Evolutionary conservation across 2,113 vertebrate species (phyloP), one percentile per base, ranked within the genome.

Genomic region (Lipotes vexillifer): DNA sequence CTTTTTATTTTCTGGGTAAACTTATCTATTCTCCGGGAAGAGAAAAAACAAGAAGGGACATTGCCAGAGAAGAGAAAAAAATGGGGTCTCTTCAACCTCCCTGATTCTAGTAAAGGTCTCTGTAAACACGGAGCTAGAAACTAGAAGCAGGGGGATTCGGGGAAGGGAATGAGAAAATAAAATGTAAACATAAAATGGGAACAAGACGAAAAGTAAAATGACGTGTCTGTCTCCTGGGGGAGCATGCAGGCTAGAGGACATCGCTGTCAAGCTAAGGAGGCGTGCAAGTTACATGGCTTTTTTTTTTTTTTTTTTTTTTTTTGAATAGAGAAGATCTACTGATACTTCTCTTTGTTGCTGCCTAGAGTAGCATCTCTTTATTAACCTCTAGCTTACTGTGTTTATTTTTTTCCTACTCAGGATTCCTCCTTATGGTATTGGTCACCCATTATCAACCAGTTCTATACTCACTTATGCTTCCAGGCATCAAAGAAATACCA

Each of bases 1-100:
- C 98, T 99, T 99, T 99, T 99, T 98, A 99, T 99, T 99, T 99
- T 98, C 98, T 98, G 94, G 98, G 98, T 98, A 99, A 99, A 99
- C 98, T 99, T 99, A 98, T 98, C 98, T 99, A 97, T 98, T 99
- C 97, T 98, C 98, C 98, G 96, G 89, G 94, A 97, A 96, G 52
- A 82, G 95, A 2, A 1, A 3, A 95, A 95, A 93, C 97, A 98
- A 97, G 97, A 97, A 97, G 81, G 97, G 97, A 89, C 98, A 97
- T 98, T 98, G 97, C 96, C 97, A 97, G 95, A 98, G 98, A 98
- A 98, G 38, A 57, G 91, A 44, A 69, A 20, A 98, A 98, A 97
- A 98, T 91, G 89, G 96, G 97, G 96, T 98, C 96, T 98, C 95
- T 97, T 97, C 98, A 98, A 96, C 97, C 97, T 97, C 94, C 97